Conservation (phyloP, 2,797 vertebrate genomes). For the Fundulus diaphanus region DNA sequence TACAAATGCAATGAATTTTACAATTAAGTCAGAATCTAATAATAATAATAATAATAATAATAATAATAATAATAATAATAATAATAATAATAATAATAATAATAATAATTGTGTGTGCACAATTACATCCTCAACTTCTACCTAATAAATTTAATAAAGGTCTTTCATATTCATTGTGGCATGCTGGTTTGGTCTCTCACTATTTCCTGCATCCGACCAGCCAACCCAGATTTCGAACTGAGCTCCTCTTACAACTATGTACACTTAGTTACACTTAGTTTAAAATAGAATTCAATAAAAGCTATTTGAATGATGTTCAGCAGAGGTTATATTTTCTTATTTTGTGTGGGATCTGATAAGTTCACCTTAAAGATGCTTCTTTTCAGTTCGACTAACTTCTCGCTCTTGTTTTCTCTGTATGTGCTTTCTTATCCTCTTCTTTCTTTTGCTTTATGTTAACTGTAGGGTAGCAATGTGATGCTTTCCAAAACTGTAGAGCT, state of each 20-base stretch:
- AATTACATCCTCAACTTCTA: neutral
- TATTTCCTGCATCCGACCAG: neutral
- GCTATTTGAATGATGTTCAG: neutral
- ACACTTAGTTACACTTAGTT: too few relatives aligned
- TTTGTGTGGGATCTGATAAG: neutral
- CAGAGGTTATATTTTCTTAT: neutral
- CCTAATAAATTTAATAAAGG: too few relatives aligned
- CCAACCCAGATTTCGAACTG: too few relatives aligned
- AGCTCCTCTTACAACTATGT: neutral
- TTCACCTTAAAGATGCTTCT: neutral
- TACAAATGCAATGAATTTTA: neutral
- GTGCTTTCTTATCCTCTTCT: conserved; percentile 22
- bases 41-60: too few relatives aligned
- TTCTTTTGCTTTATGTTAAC: conserved; percentile 22
- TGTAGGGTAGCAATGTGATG: conserved; percentile 61
- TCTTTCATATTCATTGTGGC: neutral
- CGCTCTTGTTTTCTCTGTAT: conserved; percentile 8
- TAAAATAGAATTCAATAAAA: neutral
- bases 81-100: too few relatives aligned
- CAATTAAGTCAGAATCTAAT: neutral
- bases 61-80: too few relatives aligned
- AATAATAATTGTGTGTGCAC: neutral
- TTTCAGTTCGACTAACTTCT: conserved; percentile 10
- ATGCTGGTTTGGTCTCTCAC: neutral
- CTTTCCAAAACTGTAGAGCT: conserved; percentile 64